phyloP scores from a whole-genome alignment of 1,140 invertebrate genomes.

The Pectinophora gossypiella region DNA sequence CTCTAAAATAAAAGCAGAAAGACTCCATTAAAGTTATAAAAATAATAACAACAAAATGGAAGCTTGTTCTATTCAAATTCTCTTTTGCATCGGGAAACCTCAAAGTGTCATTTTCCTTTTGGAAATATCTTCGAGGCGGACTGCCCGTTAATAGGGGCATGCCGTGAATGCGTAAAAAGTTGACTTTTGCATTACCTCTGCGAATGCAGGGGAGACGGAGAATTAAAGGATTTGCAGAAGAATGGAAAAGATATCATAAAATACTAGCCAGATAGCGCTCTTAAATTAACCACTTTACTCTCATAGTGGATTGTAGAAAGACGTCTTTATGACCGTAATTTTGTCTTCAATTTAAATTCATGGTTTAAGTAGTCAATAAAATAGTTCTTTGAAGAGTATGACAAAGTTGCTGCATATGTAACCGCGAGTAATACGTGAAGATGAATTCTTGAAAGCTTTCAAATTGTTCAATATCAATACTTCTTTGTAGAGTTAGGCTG shows the following conservation, averaged over 20 bases:
- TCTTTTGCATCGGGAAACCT: not conserved
- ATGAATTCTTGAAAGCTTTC: too few species aligned
- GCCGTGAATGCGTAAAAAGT: conserved; percentile 49
- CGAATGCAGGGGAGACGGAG: not conserved
- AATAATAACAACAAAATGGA: not conserved
- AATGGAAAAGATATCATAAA: too few species aligned
- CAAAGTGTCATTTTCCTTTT: conserved; percentile 23
- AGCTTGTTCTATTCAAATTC: not conserved
- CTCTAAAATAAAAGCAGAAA: too few species aligned
- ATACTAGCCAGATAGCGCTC: too few species aligned
- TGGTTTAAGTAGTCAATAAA: not conserved
- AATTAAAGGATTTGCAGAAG: too few species aligned
- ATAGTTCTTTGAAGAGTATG: not conserved
- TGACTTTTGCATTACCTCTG: conserved; percentile 23
- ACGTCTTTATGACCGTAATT: not conserved
- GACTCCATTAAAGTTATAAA: too few species aligned
- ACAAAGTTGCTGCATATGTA: not conserved
- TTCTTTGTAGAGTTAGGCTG: too few species aligned
- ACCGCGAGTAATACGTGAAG: too few species aligned
- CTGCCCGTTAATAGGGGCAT: conserved; percentile 43
- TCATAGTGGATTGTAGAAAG: too few species aligned
- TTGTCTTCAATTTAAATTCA: not conserved
- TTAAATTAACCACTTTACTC: too few species aligned
- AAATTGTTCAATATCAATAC: too few species aligned
- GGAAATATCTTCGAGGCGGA: conserved; percentile 29